phyloP scores from a whole-genome alignment of 2,888 invertebrate genomes.

The Saturnia pavonia region DNA sequence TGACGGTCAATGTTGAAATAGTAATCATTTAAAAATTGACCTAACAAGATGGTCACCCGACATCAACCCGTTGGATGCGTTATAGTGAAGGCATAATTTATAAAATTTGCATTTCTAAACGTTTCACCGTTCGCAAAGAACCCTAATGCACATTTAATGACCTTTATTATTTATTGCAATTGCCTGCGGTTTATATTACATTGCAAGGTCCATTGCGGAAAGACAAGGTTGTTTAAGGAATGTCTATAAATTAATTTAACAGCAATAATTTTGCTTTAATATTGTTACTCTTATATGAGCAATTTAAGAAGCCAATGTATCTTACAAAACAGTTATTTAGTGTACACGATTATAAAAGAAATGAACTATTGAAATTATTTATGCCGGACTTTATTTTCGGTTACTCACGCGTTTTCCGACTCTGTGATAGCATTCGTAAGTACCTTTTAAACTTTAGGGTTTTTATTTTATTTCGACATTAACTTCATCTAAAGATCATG shows the following conservation, averaged over 20 bases:
- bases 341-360: no score
- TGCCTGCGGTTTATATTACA: conserved; percentile 13
- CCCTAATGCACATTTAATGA: conserved; percentile 60
- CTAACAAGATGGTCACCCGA: not conserved
- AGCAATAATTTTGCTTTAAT: not conserved
- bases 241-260: not conserved
- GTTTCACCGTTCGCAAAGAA: conserved; percentile 34
- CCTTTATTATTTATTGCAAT: conserved; percentile 22
- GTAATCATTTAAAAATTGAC: not conserved
- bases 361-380: no score
- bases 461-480: no score
- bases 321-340: no score
- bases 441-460: no score
- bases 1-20: no score
- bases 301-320: no score
- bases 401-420: no score
- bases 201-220: not conserved
- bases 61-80: conserved; percentile 19
- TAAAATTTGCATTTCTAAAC: conserved; percentile 58
- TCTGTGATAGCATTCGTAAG: no score
- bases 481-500: no score
- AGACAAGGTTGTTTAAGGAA: not conserved
- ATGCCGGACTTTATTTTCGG: no score
- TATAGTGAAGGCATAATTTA: conserved; percentile 46
- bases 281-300: not conserved